Evolutionary conservation across 2,113 vertebrate genomes (phyloP).

Genomic region (Neodon shergylaensis): DNA sequence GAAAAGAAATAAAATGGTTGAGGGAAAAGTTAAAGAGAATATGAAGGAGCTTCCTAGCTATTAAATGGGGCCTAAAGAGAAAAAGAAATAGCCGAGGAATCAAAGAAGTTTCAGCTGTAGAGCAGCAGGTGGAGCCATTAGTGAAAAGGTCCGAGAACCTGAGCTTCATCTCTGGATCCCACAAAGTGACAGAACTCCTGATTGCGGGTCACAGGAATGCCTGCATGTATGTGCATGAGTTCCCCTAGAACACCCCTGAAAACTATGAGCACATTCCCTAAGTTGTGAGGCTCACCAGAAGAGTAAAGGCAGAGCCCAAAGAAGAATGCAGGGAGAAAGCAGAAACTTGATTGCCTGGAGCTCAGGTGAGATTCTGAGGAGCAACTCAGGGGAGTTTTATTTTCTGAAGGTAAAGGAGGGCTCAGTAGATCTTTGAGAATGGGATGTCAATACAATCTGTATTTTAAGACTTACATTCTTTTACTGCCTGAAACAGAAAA

Average conservation of each 20-base stretch:
- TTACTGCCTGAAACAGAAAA: background rate
- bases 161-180: background rate
- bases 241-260: background rate
- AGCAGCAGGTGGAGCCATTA: background rate
- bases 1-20: too few relatives aligned
- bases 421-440: background rate
- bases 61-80: background rate
- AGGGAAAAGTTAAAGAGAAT: background rate
- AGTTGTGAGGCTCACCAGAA: background rate
- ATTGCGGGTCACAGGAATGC: background rate
- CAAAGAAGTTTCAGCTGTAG: background rate
- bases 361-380: background rate
- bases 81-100: background rate
- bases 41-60: too few relatives aligned
- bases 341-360: background rate
- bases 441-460: background rate
- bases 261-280: background rate
- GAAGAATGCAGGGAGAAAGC: rapidly evolving
- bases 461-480: background rate
- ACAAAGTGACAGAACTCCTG: background rate
- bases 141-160: too few relatives aligned
- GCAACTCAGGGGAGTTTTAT: background rate
- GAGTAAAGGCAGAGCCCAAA: background rate
- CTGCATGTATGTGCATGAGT: background rate
- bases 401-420: background rate